Evolutionary conservation across 2,888 invertebrate genomes (phyloP).

Genomic region (Eledona agricola): DNA sequence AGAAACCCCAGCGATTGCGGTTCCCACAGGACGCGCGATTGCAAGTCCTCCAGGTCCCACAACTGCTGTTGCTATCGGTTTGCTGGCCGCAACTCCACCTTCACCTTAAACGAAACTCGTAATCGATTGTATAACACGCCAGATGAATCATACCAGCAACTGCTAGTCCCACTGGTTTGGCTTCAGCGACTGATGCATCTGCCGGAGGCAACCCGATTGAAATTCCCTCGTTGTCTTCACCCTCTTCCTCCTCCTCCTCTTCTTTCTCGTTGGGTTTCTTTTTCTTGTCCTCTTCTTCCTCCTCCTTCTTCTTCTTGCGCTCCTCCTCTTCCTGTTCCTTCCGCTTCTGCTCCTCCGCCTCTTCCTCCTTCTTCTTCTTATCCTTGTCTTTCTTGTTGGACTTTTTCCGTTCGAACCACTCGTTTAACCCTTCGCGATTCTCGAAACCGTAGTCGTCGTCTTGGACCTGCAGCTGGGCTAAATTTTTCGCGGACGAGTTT

Average conservation of each 20-base stretch:
- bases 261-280: slow-evolving; percentile 46
- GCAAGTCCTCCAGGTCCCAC: slow-evolving; percentile 76
- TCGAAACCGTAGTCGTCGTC: slow-evolving; percentile 48
- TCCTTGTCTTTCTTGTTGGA: slow-evolving; percentile 50
- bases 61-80: slow-evolving; percentile 76
- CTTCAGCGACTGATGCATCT: slow-evolving; percentile 76
- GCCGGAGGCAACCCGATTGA: slow-evolving; percentile 66
- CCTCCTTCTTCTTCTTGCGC: slow-evolving; percentile 47
- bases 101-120: slow-evolving; percentile 67
- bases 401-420: slow-evolving; percentile 58
- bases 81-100: slow-evolving; percentile 76
- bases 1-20: slow-evolving; percentile 77
- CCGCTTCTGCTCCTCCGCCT: slow-evolving; percentile 49
- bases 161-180: slow-evolving; percentile 73
- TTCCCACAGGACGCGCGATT: slow-evolving; percentile 75
- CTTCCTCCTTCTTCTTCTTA: slow-evolving; percentile 44
- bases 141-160: slow-evolving; percentile 63
- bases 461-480: slow-evolving; percentile 54
- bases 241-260: slow-evolving; percentile 46
- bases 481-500: slow-evolving; percentile 54
- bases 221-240: slow-evolving; percentile 59
- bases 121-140: no score
- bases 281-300: slow-evolving; percentile 45
- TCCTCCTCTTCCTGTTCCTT: slow-evolving; percentile 42
- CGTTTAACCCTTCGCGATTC: slow-evolving; percentile 51